A percentile compares a stretch with the other conserved stretches of the same genome.
phyloP scores from a whole-genome alignment of 2,113 vertebrate genomes.

The Pterophyllum scalare region DNA sequence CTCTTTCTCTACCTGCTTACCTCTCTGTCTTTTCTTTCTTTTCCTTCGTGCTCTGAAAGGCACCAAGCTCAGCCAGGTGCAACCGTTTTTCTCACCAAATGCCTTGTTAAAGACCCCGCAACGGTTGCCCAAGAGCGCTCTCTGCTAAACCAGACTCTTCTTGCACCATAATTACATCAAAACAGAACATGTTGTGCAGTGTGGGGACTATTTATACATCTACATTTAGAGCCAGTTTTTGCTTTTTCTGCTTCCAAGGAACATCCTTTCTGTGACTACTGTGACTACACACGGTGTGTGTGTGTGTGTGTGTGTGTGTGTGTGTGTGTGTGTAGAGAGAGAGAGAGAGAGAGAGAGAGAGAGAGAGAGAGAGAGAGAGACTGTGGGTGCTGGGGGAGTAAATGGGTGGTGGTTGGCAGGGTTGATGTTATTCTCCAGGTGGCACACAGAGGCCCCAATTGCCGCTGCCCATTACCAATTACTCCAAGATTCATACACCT shows the following conservation, averaged over 20 bases:
- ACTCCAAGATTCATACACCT: constrained; percentile 70
- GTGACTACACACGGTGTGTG: background rate
- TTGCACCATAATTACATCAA: constrained; percentile 76
- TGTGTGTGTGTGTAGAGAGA: constrained; percentile 16
- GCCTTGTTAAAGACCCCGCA: constrained; percentile 66
- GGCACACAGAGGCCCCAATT: constrained; percentile 61
- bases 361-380: background rate
- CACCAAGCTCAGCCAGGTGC: constrained; percentile 67
- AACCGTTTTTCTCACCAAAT: constrained; percentile 68
- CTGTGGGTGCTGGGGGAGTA: constrained; percentile 35
- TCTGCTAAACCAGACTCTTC: constrained; percentile 70
- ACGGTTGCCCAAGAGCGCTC: constrained; percentile 66
- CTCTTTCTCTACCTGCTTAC: constrained; percentile 13
- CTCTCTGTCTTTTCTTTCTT: constrained; percentile 12
- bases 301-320: constrained; percentile 14
- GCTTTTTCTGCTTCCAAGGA: constrained; percentile 71
- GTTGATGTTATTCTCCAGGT: constrained; percentile 71
- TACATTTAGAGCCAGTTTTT: constrained; percentile 66
- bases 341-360: background rate
- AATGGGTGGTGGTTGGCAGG: constrained; percentile 56
- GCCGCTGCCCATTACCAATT: constrained; percentile 67
- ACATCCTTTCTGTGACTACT: constrained; percentile 67
- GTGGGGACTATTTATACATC: constrained; percentile 76
- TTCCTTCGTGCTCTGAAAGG: constrained; percentile 26
- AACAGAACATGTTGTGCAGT: constrained; percentile 76